Conservation (phyloP, 2,797 vertebrate species). For the Arrhamphus sclerolepis region DNA sequence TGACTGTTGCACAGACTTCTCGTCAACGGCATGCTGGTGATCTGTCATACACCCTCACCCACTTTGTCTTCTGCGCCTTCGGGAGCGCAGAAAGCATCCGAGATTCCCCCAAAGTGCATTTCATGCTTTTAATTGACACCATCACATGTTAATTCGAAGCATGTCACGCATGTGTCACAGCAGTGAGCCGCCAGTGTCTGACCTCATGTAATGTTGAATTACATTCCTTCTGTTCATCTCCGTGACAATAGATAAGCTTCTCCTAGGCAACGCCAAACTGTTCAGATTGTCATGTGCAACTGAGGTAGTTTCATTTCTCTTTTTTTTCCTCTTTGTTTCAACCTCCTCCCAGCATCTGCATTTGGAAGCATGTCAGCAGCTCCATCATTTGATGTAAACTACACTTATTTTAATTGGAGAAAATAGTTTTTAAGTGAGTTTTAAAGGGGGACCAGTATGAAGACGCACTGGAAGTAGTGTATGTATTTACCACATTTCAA, state of each 20-base stretch:
- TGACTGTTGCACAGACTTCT: too few species aligned
- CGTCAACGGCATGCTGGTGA: too few species aligned
- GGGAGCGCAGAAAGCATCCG: slow-evolving; percentile 40
- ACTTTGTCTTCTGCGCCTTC: slow-evolving; percentile 46
- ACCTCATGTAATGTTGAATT: slow-evolving; percentile 78
- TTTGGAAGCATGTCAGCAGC: background rate
- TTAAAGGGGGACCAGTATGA: background rate
- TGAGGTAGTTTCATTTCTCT: slow-evolving; percentile 22
- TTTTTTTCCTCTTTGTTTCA: slow-evolving; percentile 11
- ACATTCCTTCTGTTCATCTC: slow-evolving; percentile 68
- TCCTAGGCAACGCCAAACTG: slow-evolving; percentile 55
- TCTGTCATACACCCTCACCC: too few species aligned
- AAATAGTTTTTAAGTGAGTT: background rate
- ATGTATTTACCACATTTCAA: too few species aligned
- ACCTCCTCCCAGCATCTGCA: slow-evolving; percentile 6
- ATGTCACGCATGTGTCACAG: slow-evolving; percentile 76
- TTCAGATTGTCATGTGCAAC: slow-evolving; percentile 45
- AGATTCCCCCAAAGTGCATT: slow-evolving; percentile 68
- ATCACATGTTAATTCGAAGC: slow-evolving; percentile 76
- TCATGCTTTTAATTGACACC: slow-evolving; percentile 80
- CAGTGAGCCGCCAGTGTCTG: slow-evolving; percentile 65
- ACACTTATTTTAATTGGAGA: background rate
- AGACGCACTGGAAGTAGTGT: background rate
- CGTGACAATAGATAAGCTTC: slow-evolving; percentile 77
- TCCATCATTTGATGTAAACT: background rate